Evolutionary conservation across 2,888 invertebrate genomes (phyloP).

Genomic region (Epicampocera succincta): DNA sequence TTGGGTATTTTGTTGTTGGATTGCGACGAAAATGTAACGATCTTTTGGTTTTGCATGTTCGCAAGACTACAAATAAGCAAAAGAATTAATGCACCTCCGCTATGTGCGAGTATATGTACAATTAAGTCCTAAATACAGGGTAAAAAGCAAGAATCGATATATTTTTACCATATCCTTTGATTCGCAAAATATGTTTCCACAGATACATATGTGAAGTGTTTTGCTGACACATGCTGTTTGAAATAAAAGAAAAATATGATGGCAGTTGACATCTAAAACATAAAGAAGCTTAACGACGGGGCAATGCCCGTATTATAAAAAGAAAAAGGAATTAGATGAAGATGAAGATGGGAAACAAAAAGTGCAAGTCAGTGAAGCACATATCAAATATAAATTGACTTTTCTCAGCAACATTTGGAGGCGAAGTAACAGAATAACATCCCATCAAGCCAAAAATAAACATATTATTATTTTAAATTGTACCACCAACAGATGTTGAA

Average conservation of each 20-base stretch:
- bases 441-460: conserved; percentile 9
- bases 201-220: too few relatives aligned
- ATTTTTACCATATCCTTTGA: too few relatives aligned
- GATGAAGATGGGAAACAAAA: conserved; percentile 6
- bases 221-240: too few relatives aligned
- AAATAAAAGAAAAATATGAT: background rate
- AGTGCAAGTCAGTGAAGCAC: background rate
- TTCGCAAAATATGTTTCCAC: too few relatives aligned
- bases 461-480: background rate
- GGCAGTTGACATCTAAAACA: conserved; percentile 52
- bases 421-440: background rate
- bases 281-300: conserved; percentile 54
- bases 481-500: conserved; percentile 41
- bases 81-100: too few relatives aligned
- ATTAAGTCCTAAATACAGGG: background rate
- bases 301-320: conserved; percentile 7
- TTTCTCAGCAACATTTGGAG: too few relatives aligned
- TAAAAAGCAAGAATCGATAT: too few relatives aligned
- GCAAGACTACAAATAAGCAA: too few relatives aligned
- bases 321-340: background rate
- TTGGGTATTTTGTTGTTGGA: too few relatives aligned
- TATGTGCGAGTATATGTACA: background rate
- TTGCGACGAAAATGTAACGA: too few relatives aligned
- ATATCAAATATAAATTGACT: too few relatives aligned
- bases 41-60: too few relatives aligned